Evolutionary conservation across 2,113 vertebrate genomes (phyloP).

Genomic region (Larimichthys polyactis): DNA sequence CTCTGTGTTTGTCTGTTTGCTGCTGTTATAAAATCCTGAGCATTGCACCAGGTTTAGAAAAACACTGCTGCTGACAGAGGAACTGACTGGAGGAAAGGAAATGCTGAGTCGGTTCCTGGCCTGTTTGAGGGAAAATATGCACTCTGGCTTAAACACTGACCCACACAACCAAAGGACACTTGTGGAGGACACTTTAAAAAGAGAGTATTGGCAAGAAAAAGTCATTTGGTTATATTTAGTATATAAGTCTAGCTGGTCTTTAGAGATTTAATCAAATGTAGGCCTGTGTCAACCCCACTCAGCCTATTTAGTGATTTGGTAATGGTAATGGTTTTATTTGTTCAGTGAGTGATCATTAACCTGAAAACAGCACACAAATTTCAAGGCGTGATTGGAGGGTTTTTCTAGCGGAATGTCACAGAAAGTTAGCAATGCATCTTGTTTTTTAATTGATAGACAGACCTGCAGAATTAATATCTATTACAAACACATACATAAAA

Average conservation of each 20-base stretch:
- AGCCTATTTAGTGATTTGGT: not conserved
- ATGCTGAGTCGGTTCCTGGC: constrained; percentile 76
- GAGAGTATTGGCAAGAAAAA: not conserved
- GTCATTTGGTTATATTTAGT: not conserved
- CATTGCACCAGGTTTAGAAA: not conserved
- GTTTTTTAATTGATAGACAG: not conserved
- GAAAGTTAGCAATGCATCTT: not conserved
- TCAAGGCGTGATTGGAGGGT: not conserved
- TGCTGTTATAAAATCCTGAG: constrained; percentile 26
- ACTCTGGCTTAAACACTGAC: not conserved
- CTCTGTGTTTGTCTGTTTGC: constrained; percentile 5
- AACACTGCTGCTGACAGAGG: constrained; percentile 30
- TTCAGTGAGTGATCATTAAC: constrained; percentile 78
- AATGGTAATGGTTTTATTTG: constrained; percentile 54
- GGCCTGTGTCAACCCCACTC: rapidly evolving
- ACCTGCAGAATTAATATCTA: not conserved
- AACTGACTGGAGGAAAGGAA: constrained; percentile 63
- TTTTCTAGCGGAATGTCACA: not conserved
- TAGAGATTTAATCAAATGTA: not conserved
- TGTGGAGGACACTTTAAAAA: not conserved
- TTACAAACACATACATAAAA: not conserved
- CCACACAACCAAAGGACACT: not conserved
- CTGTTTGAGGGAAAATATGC: constrained; percentile 34
- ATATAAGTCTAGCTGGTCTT: not conserved
- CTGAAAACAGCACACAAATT: constrained; percentile 22